Evolutionary conservation across 2,113 vertebrate species (phyloP).

Genomic region (Brachirus orientalis): DNA sequence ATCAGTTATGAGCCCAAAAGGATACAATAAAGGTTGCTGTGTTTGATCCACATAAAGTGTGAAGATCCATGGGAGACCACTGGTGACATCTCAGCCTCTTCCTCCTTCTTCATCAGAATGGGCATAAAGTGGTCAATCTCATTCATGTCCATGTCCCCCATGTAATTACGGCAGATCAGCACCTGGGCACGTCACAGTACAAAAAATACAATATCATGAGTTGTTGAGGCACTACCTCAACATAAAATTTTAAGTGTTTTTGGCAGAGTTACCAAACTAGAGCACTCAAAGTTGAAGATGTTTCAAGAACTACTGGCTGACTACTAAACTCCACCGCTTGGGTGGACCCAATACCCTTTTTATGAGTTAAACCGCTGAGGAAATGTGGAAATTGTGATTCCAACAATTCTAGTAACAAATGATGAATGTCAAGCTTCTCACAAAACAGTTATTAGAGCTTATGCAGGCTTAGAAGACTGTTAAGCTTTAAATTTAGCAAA

Average conservation of each 20-base stretch:
- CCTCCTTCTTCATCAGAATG: conserved; percentile 83
- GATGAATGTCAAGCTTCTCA: too few species aligned
- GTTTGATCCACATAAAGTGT: conserved; percentile 86
- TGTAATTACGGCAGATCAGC: conserved; percentile 85
- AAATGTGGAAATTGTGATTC: too few species aligned
- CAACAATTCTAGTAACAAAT: too few species aligned
- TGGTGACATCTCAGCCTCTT: conserved; percentile 80
- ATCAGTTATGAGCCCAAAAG: conserved; percentile 24
- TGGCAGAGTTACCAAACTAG: conserved; percentile 25
- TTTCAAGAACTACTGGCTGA: conserved; percentile 19
- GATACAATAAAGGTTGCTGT: conserved; percentile 87
- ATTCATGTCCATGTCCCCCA: conserved; percentile 83
- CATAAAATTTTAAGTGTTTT: conserved; percentile 48
- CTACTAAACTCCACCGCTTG: background rate
- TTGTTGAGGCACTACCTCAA: background rate
- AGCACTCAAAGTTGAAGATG: conserved; percentile 31
- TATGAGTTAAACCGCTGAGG: background rate
- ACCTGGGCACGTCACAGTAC: conserved; percentile 67
- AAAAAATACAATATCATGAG: background rate
- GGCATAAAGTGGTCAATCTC: conserved; percentile 86
- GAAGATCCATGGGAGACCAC: conserved; percentile 77
- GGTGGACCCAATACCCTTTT: background rate
- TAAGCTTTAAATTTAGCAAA: too few species aligned
- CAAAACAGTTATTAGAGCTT: too few species aligned
- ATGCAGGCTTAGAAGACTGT: too few species aligned